phyloP scores from a whole-genome alignment of 2,113 vertebrate genomes.

The Hippocampus barbouri region DNA sequence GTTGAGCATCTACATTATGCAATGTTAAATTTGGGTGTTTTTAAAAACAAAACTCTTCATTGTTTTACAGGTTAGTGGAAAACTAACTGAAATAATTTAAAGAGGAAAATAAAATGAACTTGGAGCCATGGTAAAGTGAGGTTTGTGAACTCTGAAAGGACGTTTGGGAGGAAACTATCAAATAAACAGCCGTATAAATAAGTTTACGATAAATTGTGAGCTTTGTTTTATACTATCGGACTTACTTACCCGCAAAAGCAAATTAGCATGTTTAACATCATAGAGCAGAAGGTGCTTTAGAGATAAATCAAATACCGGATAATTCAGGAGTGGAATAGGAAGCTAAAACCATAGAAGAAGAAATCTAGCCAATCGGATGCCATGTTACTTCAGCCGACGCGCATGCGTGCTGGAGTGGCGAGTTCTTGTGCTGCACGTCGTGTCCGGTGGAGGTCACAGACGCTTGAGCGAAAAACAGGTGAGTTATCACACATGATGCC shows the following conservation, averaged over 20 bases:
- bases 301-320: background rate
- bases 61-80: background rate
- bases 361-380: slow-evolving; percentile 51
- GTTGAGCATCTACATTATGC: background rate
- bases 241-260: background rate
- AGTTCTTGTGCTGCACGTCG: slow-evolving; percentile 54
- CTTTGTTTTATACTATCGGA: background rate
- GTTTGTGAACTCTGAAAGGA: background rate
- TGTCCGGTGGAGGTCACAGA: slow-evolving; percentile 73
- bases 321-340: background rate
- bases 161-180: background rate
- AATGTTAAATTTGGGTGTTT: background rate
- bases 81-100: background rate
- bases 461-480: slow-evolving; percentile 48
- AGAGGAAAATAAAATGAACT: background rate
- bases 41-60: background rate
- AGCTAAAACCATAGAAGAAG: slow-evolving; percentile 25
- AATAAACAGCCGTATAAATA: background rate
- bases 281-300: background rate
- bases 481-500: slow-evolving; percentile 21
- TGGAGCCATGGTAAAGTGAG: background rate
- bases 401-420: slow-evolving; percentile 47
- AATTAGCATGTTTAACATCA: background rate
- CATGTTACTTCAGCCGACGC: slow-evolving; percentile 23
- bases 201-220: background rate